phyloP scores from a whole-genome alignment of 2,888 invertebrate genomes.

The Parasteatoda lunata region DNA sequence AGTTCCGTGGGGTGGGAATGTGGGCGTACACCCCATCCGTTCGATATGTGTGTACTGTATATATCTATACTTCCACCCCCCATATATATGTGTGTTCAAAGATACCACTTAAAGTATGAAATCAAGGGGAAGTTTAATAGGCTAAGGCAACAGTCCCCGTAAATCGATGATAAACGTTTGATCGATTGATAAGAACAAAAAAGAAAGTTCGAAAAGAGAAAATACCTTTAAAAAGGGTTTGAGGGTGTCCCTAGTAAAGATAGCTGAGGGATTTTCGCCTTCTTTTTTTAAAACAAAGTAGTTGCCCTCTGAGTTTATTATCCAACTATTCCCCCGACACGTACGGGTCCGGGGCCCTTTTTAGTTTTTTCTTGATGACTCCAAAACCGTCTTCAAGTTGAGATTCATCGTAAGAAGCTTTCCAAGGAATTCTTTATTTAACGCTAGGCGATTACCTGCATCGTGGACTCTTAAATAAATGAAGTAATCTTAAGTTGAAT shows the following conservation, averaged over 20 bases:
- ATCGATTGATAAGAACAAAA: constrained; percentile 52
- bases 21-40: background rate
- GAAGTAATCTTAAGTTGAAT: constrained; percentile 6
- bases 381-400: background rate
- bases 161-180: constrained; percentile 67
- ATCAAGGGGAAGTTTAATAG: constrained; percentile 69
- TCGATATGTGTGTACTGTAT: constrained; percentile 41
- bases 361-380: constrained; percentile 36
- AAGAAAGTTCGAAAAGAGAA: constrained; percentile 47
- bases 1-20: constrained; percentile 22
- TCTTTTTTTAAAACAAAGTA: constrained; percentile 49
- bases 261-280: constrained; percentile 48
- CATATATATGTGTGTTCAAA: constrained; percentile 17
- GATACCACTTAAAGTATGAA: constrained; percentile 68
- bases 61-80: constrained; percentile 35
- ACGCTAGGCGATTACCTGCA: constrained; percentile 61
- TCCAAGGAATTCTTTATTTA: constrained; percentile 36
- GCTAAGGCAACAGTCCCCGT: constrained; percentile 58
- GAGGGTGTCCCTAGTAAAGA: constrained; percentile 18
- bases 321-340: constrained; percentile 45
- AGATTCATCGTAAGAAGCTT: constrained; percentile 14
- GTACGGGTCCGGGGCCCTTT: constrained; percentile 35
- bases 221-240: constrained; percentile 60
- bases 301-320: constrained; percentile 57
- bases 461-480: constrained; percentile 61